Evolutionary conservation across 2,888 invertebrate species (phyloP).

Genomic region (Pantelozetes paolii): DNA sequence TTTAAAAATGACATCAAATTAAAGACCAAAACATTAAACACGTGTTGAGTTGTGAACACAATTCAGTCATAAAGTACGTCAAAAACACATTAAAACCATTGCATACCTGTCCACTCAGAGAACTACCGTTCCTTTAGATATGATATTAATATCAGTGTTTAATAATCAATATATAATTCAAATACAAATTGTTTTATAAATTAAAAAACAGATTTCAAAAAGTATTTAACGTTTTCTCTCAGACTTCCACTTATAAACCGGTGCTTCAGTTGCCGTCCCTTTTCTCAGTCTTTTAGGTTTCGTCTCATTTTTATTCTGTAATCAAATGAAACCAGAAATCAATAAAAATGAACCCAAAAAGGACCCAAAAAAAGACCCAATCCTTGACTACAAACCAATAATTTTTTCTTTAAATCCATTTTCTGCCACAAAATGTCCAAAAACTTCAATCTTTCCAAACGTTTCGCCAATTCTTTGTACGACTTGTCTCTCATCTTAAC

Average conservation of each 20-base stretch:
- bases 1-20: too few relatives aligned
- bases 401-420: conserved; percentile 64
- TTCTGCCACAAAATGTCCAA: conserved; percentile 71
- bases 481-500: conserved; percentile 62
- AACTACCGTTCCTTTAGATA: too few relatives aligned
- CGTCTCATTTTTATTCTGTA: conserved; percentile 58
- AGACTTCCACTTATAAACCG: conserved; percentile 74
- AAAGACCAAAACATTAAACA: too few relatives aligned
- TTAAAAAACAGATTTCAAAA: too few relatives aligned
- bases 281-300: conserved; percentile 61
- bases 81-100: too few relatives aligned
- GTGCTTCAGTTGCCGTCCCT: conserved; percentile 65
- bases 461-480: conserved; percentile 69
- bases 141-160: too few relatives aligned
- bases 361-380: not conserved
- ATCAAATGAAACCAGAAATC: not conserved
- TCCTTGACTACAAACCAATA: conserved; percentile 43
- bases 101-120: too few relatives aligned
- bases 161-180: too few relatives aligned
- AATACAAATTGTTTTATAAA: too few relatives aligned
- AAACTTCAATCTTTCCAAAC: conserved; percentile 72
- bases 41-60: too few relatives aligned
- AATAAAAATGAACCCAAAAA: not conserved
- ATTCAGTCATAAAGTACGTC: not conserved
- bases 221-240: conserved; percentile 76